A percentile compares a stretch with the other conserved stretches of the same genome.
Evolutionary conservation across 2,888 invertebrate species (phyloP).

Genomic region (Eupithecia exiguata): DNA sequence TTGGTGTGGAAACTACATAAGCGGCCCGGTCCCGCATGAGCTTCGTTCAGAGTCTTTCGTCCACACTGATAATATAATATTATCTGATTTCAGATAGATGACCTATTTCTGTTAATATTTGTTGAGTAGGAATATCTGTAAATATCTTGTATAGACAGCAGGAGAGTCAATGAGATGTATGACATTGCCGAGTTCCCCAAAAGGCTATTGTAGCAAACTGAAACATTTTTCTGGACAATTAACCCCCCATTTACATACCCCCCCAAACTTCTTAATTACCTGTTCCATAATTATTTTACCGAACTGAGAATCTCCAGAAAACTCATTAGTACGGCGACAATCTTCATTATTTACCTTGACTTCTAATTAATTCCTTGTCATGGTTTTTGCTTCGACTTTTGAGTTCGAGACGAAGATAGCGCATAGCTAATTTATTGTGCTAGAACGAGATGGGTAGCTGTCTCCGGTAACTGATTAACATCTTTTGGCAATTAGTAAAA

Average conservation of each 20-base stretch:
- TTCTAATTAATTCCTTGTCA: slow-evolving; percentile 84
- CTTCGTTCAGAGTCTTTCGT: neutral
- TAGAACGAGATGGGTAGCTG: slow-evolving; percentile 59
- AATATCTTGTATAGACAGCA: neutral
- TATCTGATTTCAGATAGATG: neutral
- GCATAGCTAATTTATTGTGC: slow-evolving; percentile 40
- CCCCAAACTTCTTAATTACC: slow-evolving; percentile 77
- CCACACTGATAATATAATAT: neutral
- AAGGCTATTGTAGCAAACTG: slow-evolving; percentile 36
- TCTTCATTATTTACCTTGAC: slow-evolving; percentile 83
- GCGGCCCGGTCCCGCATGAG: neutral
- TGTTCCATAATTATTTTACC: slow-evolving; percentile 74
- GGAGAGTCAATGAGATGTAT: neutral
- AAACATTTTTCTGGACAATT: slow-evolving; percentile 64
- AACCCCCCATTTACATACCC: slow-evolving; percentile 64
- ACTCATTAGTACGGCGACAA: slow-evolving; percentile 82
- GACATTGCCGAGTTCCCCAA: slow-evolving; percentile 2
- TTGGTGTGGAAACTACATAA: too few species aligned
- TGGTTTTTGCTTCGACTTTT: slow-evolving; percentile 83
- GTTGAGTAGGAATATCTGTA: too few species aligned
- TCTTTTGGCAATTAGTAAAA: slow-evolving; percentile 86
- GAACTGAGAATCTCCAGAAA: slow-evolving; percentile 65
- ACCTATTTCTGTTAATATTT: too few species aligned
- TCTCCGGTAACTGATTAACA: slow-evolving; percentile 82
- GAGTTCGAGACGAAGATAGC: slow-evolving; percentile 69